A percentile compares a stretch with the other conserved stretches of the same genome.
Conservation (phyloP, 2,797 vertebrate genomes). For the Fratercula arctica region DNA sequence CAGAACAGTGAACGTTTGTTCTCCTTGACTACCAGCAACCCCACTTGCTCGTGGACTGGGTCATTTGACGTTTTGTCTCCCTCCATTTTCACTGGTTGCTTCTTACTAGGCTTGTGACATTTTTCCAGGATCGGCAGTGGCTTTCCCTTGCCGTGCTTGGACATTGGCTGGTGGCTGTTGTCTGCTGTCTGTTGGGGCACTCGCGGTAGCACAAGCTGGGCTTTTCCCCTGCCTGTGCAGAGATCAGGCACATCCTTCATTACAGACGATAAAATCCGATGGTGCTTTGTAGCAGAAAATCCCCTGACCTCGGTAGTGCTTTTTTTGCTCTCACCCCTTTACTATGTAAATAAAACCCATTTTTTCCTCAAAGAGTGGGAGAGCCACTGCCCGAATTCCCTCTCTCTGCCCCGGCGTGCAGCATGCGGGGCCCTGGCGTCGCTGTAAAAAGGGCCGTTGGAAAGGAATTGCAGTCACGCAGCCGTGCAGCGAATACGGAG, state of each 20-base stretch:
- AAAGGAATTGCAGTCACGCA: background rate
- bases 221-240: background rate
- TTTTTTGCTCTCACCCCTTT: background rate
- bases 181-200: background rate
- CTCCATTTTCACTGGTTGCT: background rate
- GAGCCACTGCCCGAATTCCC: background rate
- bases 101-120: background rate
- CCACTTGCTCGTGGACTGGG: background rate
- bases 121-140: background rate
- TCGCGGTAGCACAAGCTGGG: background rate
- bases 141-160: background rate
- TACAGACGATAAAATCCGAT: background rate
- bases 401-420: background rate
- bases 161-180: background rate
- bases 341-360: background rate
- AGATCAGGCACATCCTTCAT: background rate
- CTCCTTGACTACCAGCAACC: background rate
- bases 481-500: background rate
- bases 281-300: background rate
- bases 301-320: background rate
- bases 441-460: background rate
- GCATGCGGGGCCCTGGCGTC: fast-evolving
- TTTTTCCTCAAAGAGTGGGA: background rate
- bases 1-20: background rate
- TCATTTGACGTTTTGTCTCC: background rate